Evolutionary conservation across 2,113 vertebrate genomes (phyloP).

Genomic region (Trematomus loennbergii): DNA sequence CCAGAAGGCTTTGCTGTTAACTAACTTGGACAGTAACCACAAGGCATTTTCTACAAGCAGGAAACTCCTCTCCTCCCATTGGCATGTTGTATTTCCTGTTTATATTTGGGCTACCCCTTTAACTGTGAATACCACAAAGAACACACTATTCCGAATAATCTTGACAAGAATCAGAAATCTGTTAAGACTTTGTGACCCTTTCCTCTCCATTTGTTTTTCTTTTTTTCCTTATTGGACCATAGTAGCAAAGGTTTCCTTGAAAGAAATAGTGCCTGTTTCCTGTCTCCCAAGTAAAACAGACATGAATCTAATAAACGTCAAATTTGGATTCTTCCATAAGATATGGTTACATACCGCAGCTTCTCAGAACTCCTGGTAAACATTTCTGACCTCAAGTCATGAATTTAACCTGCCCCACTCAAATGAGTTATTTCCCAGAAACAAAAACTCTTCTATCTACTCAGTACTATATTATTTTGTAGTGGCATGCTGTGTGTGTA

Average conservation of each 20-base stretch:
- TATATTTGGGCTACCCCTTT: conserved; percentile 51
- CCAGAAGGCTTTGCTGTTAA: background rate
- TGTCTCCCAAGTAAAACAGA: conserved; percentile 43
- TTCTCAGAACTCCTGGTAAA: conserved; percentile 32
- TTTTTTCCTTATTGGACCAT: conserved; percentile 9
- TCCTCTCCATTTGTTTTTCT: conserved; percentile 17
- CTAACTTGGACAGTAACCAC: conserved; percentile 3
- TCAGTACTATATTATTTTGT: background rate
- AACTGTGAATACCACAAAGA: conserved; percentile 24
- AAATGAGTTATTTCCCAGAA: background rate
- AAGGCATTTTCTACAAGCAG: conserved; percentile 56
- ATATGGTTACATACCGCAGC: conserved; percentile 14
- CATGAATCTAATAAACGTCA: conserved; percentile 36
- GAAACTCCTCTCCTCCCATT: conserved; percentile 55
- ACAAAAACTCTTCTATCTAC: background rate
- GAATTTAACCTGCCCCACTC: background rate
- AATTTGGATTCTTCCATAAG: conserved; percentile 40
- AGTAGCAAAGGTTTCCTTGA: conserved; percentile 24
- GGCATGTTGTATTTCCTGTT: conserved; percentile 78
- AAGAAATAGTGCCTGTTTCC: conserved; percentile 45
- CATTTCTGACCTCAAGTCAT: conserved; percentile 18
- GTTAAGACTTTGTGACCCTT: conserved; percentile 2
- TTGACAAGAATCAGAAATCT: conserved; percentile 34
- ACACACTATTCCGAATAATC: conserved; percentile 23
- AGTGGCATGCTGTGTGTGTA: background rate